Evolutionary conservation across 2,888 invertebrate genomes (phyloP), one percentile per base, ranked within the genome.

Genomic region (Druceiella hillmani): DNA sequence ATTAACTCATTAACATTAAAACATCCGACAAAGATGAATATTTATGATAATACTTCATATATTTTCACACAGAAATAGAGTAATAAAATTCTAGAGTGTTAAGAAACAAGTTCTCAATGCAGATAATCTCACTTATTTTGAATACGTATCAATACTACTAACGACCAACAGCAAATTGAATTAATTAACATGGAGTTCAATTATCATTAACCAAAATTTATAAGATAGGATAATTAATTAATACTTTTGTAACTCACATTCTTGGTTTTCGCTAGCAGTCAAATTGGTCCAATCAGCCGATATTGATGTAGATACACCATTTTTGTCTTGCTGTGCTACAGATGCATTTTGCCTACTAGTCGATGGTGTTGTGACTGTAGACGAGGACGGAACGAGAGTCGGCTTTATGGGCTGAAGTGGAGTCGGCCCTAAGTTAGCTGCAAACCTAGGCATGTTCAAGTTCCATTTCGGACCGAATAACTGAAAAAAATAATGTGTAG

Each of bases 381-480:
- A 37, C 30, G 48, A 22, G 5, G 16, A 38, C 25, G 31, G 12
- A 13, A 56, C 13, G 44, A 36, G 58, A 45, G 61, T 61, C 4
- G 79, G 69, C 62, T 83, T 87, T 40, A 83, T 74, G 3, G 89
- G 88, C 57, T 87, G 84, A 14, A 89, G 64, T 2, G 88, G 88
- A 46, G 81, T 79, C 48, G 79, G 75, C 48, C 86, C 83, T 44
- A 92, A 72, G 59, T 87, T 88, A n/a, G 87, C 83, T 25, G 91
- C 91, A 71, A 86, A 92, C 61, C 81, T 80, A 30, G 92, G 92
- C 74, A 88, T 81, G 38, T 79, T 75, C 54, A 74, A 75, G 59
- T 84, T 86, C 86, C 88, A 87, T 57, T 85, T 80, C 35, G 86
- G 82, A 32, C 87, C 87, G 67, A 83, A 86, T 45, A 89, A 65